Percentiles rank a stretch among this genome's conserved stretches.
phyloP scores from a whole-genome alignment of 2,888 invertebrate species.

The Xestia xanthographa region DNA sequence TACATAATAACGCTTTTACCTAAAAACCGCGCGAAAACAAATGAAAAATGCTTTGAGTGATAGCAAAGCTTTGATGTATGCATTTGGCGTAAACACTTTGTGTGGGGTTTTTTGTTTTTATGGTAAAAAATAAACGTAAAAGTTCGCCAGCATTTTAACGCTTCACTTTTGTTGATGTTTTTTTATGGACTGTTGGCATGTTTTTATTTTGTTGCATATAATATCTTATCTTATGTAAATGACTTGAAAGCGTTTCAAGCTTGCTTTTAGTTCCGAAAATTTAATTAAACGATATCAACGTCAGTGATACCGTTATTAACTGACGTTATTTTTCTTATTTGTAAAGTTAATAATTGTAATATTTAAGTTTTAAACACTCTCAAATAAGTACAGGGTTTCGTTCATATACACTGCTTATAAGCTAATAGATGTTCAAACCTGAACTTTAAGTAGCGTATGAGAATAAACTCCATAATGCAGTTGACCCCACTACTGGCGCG shows the following conservation, averaged over 20 bases:
- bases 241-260: background rate
- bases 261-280: background rate
- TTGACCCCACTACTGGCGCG: no score
- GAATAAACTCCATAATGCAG: background rate
- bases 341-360: no score
- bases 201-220: no score
- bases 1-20: background rate
- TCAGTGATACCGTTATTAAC: background rate
- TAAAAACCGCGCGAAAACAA: background rate
- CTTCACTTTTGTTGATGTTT: background rate
- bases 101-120: background rate
- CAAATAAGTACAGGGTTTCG: no score
- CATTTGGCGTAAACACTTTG: constrained; percentile 13
- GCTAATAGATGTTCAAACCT: background rate
- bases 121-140: constrained; percentile 7
- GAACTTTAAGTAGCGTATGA: background rate
- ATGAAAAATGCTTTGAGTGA: constrained; percentile 4
- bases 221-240: background rate
- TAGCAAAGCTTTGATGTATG: constrained; percentile 16
- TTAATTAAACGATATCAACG: background rate
- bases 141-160: background rate
- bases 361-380: no score
- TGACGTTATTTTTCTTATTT: no score
- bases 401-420: no score
- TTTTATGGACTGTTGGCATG: background rate